These are phyloP conservation scores for Phocoena sinus DNA, from an alignment of 2,113 vertebrate genomes.

Conservation along the genomic window DNA sequence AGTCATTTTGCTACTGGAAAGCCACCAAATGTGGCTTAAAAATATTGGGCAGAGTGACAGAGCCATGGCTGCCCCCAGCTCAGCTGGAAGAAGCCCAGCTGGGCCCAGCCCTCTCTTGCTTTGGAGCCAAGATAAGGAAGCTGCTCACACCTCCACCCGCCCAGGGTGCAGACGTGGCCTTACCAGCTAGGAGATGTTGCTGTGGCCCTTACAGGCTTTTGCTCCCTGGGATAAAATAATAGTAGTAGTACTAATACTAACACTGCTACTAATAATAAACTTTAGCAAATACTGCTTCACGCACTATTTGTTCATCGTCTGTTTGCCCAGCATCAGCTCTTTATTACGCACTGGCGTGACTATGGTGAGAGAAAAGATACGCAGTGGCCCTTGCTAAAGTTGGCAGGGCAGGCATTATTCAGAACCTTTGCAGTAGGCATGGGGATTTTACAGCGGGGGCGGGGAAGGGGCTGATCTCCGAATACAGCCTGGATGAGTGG, in stretches of 20 bases:
- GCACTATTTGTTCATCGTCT: background rate
- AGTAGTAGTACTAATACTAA: background rate
- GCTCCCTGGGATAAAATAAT: background rate
- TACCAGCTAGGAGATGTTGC: too few species aligned
- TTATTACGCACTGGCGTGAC: too few species aligned
- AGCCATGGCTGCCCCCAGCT: background rate
- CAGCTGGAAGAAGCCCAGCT: background rate
- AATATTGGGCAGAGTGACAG: constrained; percentile 16
- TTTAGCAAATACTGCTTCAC: background rate
- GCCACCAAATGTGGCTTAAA: constrained; percentile 37
- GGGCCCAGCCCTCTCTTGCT: background rate
- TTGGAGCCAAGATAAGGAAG: background rate
- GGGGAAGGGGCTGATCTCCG: background rate
- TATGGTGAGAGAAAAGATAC: background rate
- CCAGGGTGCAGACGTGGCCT: background rate
- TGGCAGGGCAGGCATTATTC: background rate
- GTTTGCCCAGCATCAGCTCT: background rate
- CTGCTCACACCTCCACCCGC: too few species aligned
- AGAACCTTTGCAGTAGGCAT: background rate
- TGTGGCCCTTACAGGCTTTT: background rate
- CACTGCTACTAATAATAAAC: background rate
- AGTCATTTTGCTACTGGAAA: constrained; percentile 24
- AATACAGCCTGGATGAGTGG: too few species aligned
- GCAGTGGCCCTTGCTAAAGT: background rate
- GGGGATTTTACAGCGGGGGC: too few species aligned